A percentile compares a stretch with the other conserved stretches of the same genome.
phyloP scores from a whole-genome alignment of 2,797 vertebrate species.

The Manis crassicaudata region DNA sequence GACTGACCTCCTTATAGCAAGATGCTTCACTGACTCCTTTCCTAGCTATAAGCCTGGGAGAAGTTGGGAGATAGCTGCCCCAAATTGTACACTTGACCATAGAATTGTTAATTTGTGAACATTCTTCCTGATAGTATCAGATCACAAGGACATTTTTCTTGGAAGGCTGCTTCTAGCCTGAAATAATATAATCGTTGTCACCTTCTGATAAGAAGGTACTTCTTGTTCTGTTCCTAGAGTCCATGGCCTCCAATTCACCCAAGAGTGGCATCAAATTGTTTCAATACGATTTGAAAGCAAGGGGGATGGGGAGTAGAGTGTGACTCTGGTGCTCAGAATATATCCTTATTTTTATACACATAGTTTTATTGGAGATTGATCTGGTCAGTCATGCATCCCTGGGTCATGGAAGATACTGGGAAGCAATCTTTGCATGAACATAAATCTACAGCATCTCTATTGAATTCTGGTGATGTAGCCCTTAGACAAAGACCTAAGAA shows the following conservation, averaged over 20 bases:
- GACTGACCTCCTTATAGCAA: background rate
- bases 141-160: slow-evolving; percentile 22
- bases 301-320: background rate
- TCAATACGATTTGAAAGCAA: background rate
- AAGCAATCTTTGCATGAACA: background rate
- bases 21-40: background rate
- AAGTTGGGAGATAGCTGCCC: background rate
- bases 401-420: background rate
- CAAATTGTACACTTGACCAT: background rate
- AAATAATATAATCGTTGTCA: background rate
- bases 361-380: background rate
- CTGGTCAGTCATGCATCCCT: background rate
- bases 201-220: slow-evolving; percentile 30
- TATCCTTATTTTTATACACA: background rate
- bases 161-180: background rate
- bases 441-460: background rate
- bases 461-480: background rate
- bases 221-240: slow-evolving; percentile 39
- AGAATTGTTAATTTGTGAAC: slow-evolving; percentile 2
- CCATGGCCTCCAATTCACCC: background rate
- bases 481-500: slow-evolving; percentile 3
- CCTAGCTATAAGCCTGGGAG: background rate
- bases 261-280: slow-evolving; percentile 21
- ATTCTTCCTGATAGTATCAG: slow-evolving; percentile 7
- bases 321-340: background rate